These are phyloP conservation scores for Tragelaphus scriptus DNA, from an alignment of 2,113 vertebrate species.

Conservation along the genomic window DNA sequence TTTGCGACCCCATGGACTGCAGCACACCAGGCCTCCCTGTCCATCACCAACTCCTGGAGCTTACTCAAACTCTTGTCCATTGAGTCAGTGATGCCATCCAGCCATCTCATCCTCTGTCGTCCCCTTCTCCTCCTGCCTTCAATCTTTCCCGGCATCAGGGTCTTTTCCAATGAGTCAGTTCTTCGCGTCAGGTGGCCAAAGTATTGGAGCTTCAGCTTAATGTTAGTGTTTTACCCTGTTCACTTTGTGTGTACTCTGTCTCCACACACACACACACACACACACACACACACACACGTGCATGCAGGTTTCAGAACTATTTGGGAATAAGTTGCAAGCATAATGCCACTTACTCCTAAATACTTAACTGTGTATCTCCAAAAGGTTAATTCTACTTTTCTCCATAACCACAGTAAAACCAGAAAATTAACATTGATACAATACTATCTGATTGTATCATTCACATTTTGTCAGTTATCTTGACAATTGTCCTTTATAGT, in stretches of 20 bases:
- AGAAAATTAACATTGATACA: neutral
- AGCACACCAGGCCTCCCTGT: neutral
- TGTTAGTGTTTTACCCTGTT: neutral
- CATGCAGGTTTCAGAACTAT: neutral
- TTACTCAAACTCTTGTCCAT: neutral
- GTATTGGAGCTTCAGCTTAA: neutral
- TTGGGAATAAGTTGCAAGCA: neutral
- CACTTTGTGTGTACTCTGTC: neutral
- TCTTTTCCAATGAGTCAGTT: neutral
- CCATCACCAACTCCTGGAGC: neutral
- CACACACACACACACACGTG: fast-evolving
- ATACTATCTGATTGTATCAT: no score
- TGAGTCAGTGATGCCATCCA: neutral
- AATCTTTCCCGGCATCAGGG: neutral
- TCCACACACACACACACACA: neutral
- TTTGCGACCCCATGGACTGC: neutral
- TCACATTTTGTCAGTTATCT: neutral
- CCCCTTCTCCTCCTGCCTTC: neutral
- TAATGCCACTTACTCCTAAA: neutral
- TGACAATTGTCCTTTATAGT: neutral
- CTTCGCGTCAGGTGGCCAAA: neutral
- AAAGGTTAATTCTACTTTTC: neutral
- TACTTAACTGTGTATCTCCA: neutral
- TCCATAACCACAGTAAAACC: neutral
- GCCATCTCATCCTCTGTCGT: neutral